phyloP scores from a whole-genome alignment of 1,140 invertebrate genomes.

The Tetraneura akinire region DNA sequence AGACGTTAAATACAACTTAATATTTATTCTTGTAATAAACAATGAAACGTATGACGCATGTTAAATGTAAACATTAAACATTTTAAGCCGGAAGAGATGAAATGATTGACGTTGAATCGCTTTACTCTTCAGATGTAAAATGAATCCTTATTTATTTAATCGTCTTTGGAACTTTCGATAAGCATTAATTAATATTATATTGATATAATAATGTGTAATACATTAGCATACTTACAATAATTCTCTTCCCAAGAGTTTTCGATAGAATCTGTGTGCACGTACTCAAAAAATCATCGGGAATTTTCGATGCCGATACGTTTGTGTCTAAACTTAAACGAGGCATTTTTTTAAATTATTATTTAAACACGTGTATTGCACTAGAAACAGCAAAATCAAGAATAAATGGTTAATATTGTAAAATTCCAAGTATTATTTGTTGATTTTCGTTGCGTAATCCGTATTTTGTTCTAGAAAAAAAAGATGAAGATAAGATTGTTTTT shows the following conservation, averaged over 20 bases:
- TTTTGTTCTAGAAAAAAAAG: too few species aligned
- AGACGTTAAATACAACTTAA: too few species aligned
- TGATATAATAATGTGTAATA: too few species aligned
- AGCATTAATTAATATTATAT: too few species aligned
- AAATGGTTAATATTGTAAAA: not conserved
- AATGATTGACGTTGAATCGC: too few species aligned
- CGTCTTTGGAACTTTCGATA: too few species aligned
- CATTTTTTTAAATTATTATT: not conserved
- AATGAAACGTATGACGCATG: too few species aligned
- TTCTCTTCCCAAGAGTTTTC: not conserved
- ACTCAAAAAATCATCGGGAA: not conserved
- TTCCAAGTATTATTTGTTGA: not conserved
- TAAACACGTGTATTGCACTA: not conserved
- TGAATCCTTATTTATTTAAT: too few species aligned
- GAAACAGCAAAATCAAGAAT: not conserved
- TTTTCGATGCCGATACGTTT: constrained; percentile 6
- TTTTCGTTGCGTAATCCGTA: not conserved
- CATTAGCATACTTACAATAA: not conserved
- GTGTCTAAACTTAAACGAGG: constrained; percentile 18
- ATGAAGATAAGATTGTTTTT: not conserved
- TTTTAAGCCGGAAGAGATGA: too few species aligned
- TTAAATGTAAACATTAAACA: too few species aligned
- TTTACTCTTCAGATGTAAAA: too few species aligned
- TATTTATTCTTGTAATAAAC: too few species aligned
- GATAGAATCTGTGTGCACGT: not conserved